phyloP scores from a whole-genome alignment of 1,140 invertebrate species.

The Armadillidium nasatum region DNA sequence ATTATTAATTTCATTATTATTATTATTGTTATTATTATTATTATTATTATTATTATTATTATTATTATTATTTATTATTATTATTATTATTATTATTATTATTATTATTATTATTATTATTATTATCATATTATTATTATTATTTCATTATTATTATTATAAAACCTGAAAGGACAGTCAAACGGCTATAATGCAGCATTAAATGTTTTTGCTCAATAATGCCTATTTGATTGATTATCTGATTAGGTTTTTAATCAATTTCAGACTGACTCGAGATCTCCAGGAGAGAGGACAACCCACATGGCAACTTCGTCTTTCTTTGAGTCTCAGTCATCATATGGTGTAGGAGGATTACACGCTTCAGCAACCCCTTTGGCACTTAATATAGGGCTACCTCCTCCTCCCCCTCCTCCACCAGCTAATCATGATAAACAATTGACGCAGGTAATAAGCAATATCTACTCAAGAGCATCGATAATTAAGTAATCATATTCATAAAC shows the following conservation, averaged over 20 bases:
- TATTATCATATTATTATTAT: neutral
- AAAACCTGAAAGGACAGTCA: neutral
- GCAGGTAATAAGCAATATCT: neutral
- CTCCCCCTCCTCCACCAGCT: neutral
- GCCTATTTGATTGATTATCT: neutral
- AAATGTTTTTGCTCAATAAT: neutral
- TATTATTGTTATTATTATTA: neutral
- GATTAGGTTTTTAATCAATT: neutral
- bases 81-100: neutral
- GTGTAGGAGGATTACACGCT: neutral
- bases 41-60: neutral
- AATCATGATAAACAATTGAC: neutral
- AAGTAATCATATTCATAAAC: too few species aligned
- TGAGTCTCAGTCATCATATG: neutral
- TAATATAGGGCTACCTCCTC: neutral
- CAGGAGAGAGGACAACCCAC: neutral
- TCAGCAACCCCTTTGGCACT: neutral
- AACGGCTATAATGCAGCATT: neutral
- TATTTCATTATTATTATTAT: neutral
- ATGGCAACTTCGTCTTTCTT: neutral
- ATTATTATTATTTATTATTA: neutral
- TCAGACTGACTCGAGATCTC: neutral
- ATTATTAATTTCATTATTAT: neutral
- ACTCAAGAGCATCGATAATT: too few species aligned
- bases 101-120: neutral